Evolutionary conservation across 2,888 invertebrate genomes (phyloP).

Genomic region (Adelognathus sp.): DNA sequence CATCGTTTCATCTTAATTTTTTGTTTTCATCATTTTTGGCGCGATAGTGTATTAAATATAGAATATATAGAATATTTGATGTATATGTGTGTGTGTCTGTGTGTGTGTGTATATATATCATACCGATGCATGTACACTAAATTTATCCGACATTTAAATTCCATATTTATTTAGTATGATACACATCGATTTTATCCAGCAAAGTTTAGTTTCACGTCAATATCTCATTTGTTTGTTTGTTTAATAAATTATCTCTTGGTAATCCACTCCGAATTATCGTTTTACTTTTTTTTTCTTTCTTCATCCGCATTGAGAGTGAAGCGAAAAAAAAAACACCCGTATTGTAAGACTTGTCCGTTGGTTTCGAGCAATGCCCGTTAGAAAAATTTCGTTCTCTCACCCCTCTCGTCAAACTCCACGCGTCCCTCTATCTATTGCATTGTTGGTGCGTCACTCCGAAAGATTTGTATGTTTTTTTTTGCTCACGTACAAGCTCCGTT

Average conservation of each 20-base stretch:
- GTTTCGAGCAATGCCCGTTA: neutral
- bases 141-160: conserved; percentile 70
- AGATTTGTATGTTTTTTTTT: neutral
- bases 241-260: neutral
- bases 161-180: conserved; percentile 73
- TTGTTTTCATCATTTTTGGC: conserved; percentile 42
- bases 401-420: neutral
- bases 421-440: conserved; percentile 68
- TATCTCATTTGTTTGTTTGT: conserved; percentile 38
- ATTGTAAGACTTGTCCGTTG: conserved; percentile 22
- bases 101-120: conserved; percentile 33
- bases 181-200: conserved; percentile 75
- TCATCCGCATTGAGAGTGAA: conserved; percentile 2
- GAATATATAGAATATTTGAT: conserved; percentile 32
- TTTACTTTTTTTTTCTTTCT: conserved; percentile 21
- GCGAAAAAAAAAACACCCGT: conserved; percentile 41
- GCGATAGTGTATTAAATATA: conserved; percentile 51
- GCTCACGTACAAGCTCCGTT: neutral
- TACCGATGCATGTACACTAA: conserved; percentile 60
- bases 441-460: conserved; percentile 62
- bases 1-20: conserved; percentile 58
- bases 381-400: neutral
- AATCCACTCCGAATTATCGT: conserved; percentile 1
- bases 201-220: conserved; percentile 62
- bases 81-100: conserved; percentile 30